Base-by-base conservation (phyloP, 2,888 invertebrate species). In the Teleiodes luculella region DNA sequence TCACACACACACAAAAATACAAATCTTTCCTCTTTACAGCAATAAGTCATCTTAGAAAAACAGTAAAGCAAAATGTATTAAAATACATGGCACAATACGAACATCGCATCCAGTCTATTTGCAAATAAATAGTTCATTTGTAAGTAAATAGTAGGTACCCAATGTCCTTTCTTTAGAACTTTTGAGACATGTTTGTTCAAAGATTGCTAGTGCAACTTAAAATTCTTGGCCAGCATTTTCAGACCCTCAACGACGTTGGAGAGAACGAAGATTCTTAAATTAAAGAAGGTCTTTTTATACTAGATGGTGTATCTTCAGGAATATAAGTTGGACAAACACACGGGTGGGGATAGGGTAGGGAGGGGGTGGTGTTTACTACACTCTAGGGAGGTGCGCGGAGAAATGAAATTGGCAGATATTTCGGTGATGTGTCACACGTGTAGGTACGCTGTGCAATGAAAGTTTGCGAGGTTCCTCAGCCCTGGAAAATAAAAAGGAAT, bases 351-450 rank as follows among this genome's bases (percentile, higher is more conserved):
- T 63, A 67, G 71, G 70, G 69, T 64, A 63, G 74, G 70, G 63
- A 61, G 66, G 70, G 68, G 78, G 74, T 72, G 78, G 82, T 85
- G 82, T 86, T 87, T 86, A 86, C 85, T 79, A 77, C 78, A 78
- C 86, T 84, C 88, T 59, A 70, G 87, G 86, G 88, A 88, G 85
- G 78, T 68, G 72, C 75, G 75, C 71, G 78, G 74, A 83, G 85
- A 83, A 85, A 88, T 86, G 86, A 88, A 86, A 87, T 86, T 86
- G 86, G 82, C 76, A 80, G 83, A 87, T 86, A 86, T 86, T 86
- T 84, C 83, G 80, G 80, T 71, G 78, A 80, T 83, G 80, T 83
- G 81, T 71, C 82, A 81, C 80, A 83, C 80, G 81, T 80, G 80
- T 76, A 81, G 72, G 79, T 80, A 78, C 65, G 74, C 76, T 75